Evolutionary conservation across 2,888 invertebrate genomes (phyloP).

Genomic region (Clepsis dumicolana): DNA sequence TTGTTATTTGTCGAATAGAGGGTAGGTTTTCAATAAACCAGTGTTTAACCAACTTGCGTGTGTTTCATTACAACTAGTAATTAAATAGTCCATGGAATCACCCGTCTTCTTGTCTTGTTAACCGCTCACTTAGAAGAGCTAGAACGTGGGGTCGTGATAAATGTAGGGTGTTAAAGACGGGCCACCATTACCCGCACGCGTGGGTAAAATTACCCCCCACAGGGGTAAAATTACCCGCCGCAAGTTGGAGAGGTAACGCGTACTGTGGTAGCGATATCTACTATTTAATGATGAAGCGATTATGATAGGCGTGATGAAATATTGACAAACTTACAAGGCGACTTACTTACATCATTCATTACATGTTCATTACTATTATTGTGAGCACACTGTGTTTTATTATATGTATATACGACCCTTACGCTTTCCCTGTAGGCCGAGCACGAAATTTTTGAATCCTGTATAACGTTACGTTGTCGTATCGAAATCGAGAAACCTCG

Average conservation of each 20-base stretch:
- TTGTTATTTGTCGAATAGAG: too few relatives aligned
- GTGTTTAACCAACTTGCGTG: too few relatives aligned
- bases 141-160: conserved; percentile 8
- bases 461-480: too few relatives aligned
- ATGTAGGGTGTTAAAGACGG: conserved; percentile 1
- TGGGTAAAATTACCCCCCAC: neutral
- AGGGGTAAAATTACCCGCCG: neutral
- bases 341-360: too few relatives aligned
- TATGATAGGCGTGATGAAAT: neutral
- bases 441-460: too few relatives aligned
- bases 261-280: neutral
- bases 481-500: too few relatives aligned
- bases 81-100: neutral
- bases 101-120: neutral
- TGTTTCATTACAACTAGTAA: too few relatives aligned
- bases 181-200: conserved; percentile 30
- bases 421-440: too few relatives aligned
- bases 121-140: neutral
- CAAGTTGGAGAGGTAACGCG: neutral
- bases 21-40: too few relatives aligned
- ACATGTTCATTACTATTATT: too few relatives aligned
- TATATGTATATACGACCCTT: too few relatives aligned
- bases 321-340: neutral
- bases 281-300: neutral
- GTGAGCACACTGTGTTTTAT: too few relatives aligned